Evolutionary conservation across 2,113 vertebrate species (phyloP).

Genomic region (Corythornis madagascariensis): DNA sequence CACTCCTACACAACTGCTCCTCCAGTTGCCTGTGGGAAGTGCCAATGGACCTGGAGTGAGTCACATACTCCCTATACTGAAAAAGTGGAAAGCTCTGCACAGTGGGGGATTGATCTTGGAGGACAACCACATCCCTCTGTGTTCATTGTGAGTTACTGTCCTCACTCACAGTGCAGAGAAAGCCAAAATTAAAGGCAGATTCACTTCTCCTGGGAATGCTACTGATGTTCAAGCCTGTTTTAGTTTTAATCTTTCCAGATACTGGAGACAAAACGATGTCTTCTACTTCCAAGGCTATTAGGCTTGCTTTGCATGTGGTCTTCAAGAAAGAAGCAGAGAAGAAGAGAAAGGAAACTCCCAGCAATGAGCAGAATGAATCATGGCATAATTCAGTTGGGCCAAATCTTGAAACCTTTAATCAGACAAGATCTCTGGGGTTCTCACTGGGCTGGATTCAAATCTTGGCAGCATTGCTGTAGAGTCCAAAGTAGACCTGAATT

Average conservation of each 20-base stretch:
- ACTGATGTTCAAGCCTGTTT: not conserved
- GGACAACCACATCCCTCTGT: not conserved
- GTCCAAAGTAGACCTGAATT: not conserved
- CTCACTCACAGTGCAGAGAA: not conserved
- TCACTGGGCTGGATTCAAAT: not conserved
- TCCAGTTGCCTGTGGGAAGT: slow-evolving; percentile 50
- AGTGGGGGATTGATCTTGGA: not conserved
- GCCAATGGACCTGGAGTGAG: slow-evolving; percentile 49
- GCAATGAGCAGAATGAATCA: not conserved
- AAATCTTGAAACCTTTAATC: not conserved
- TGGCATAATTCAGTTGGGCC: not conserved
- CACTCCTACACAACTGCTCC: slow-evolving; percentile 58
- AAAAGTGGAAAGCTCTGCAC: not conserved
- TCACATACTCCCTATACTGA: not conserved
- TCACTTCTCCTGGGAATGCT: not conserved
- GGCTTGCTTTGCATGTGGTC: not conserved
- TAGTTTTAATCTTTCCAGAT: not conserved
- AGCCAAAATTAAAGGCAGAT: not conserved
- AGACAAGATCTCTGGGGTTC: not conserved
- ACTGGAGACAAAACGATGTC: not conserved
- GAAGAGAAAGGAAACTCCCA: not conserved
- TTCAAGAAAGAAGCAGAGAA: not conserved
- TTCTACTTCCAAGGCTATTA: not conserved
- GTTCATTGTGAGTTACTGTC: not conserved
- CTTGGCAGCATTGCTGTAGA: not conserved